Evolutionary conservation across 2,113 vertebrate genomes (phyloP).

Genomic region (Seriola rivoliana): DNA sequence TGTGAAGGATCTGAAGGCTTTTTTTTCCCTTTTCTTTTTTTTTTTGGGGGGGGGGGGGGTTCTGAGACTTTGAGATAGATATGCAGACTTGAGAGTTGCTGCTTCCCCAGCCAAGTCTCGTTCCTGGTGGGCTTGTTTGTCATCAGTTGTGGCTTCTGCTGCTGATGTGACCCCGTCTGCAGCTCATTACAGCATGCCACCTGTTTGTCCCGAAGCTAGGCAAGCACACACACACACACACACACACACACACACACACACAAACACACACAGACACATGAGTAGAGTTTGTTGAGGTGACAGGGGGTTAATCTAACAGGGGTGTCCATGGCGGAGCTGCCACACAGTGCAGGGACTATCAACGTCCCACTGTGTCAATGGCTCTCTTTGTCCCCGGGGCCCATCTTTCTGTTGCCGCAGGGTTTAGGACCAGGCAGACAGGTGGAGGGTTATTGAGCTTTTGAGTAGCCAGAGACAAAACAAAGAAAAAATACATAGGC

Average conservation of each 20-base stretch:
- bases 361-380: slow-evolving; percentile 69
- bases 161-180: slow-evolving; percentile 81
- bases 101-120: slow-evolving; percentile 33
- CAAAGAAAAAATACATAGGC: slow-evolving; percentile 15
- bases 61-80: slow-evolving; percentile 21
- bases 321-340: slow-evolving; percentile 58
- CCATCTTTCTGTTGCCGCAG: slow-evolving; percentile 54
- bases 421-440: slow-evolving; percentile 64
- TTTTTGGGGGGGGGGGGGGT: slow-evolving; percentile 22
- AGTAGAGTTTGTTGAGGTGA: slow-evolving; percentile 67
- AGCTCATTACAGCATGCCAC: slow-evolving; percentile 85
- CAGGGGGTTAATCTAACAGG: slow-evolving; percentile 77
- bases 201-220: slow-evolving; percentile 84
- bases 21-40: not conserved
- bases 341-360: slow-evolving; percentile 66
- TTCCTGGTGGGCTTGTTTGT: slow-evolving; percentile 80
- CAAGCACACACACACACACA: slow-evolving; percentile 37
- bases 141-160: slow-evolving; percentile 71
- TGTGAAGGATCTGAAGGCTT: slow-evolving; percentile 46
- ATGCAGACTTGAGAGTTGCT: slow-evolving; percentile 1
- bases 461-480: slow-evolving; percentile 45
- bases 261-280: slow-evolving; percentile 47
- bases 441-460: slow-evolving; percentile 67
- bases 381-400: slow-evolving; percentile 74
- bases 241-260: slow-evolving; percentile 32